Percentiles rank a stretch among this genome's conserved stretches.
phyloP scores from a whole-genome alignment of 53 echinoderm and acorn worm species.

The Holothuria leucospilota region DNA sequence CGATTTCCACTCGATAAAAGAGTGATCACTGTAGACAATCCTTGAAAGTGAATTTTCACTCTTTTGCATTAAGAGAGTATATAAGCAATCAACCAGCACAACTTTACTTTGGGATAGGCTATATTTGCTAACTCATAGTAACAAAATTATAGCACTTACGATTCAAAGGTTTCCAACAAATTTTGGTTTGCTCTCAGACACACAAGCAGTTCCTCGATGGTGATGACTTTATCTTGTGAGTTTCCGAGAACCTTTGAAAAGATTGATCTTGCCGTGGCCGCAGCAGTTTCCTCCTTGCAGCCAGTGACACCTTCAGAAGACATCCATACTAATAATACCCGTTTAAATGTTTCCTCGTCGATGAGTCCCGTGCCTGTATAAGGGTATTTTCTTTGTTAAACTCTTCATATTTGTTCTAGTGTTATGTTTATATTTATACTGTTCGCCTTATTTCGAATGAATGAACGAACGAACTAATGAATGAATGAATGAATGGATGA shows the following conservation, averaged over 20 bases:
- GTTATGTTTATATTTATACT: too few relatives aligned
- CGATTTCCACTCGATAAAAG: too few relatives aligned
- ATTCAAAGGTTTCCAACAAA: constrained; percentile 10
- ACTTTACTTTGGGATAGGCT: too few relatives aligned
- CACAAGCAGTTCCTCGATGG: constrained; percentile 6
- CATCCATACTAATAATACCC: constrained; percentile 38
- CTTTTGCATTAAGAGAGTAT: too few relatives aligned
- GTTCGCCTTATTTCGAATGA: too few relatives aligned
- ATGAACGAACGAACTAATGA: too few relatives aligned
- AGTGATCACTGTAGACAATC: too few relatives aligned
- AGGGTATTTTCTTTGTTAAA: too few relatives aligned
- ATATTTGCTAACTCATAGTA: background rate
- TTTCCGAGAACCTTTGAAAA: constrained; percentile 13
- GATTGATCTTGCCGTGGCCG: background rate
- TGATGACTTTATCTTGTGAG: constrained; percentile 25
- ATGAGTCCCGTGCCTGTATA: constrained; percentile 38
- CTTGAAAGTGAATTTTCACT: too few relatives aligned
- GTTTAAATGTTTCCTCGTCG: constrained; percentile 31
- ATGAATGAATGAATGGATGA: too few relatives aligned
- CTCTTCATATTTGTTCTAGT: too few relatives aligned
- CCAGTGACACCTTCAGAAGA: background rate
- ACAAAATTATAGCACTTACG: constrained; percentile 2
- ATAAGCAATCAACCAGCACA: too few relatives aligned
- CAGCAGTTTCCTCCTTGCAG: constrained; percentile 7
- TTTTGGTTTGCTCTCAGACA: constrained; percentile 8